Evolutionary conservation across 30 jellyfish, hydroid and myxozoan species (phyloP).

Genomic region (Haliclystus octoradiatus): DNA sequence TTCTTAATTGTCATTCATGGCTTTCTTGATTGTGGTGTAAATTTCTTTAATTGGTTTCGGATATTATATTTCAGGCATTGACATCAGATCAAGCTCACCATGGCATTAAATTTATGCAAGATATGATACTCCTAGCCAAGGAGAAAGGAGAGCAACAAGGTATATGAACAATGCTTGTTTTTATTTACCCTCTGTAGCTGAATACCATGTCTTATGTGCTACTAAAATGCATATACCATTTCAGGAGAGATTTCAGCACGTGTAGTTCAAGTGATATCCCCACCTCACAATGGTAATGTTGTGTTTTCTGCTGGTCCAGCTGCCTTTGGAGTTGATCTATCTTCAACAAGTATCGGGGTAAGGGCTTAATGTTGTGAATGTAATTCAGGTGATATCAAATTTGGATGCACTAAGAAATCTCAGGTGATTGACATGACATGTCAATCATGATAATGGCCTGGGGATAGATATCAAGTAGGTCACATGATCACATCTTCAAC

Average conservation of each 20-base stretch:
- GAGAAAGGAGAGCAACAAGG: conserved; percentile 51
- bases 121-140: conserved; percentile 85
- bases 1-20: no score
- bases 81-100: conserved; percentile 83
- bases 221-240: not conserved
- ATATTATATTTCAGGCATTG: conserved; percentile 55
- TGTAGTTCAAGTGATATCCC: conserved; percentile 54
- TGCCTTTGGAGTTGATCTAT: conserved; percentile 80
- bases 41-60: no score
- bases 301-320: conserved; percentile 89
- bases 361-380: no score
- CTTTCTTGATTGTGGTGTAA: no score
- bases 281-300: conserved; percentile 59
- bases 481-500: no score
- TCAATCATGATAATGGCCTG: no score
- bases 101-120: conserved; percentile 93
- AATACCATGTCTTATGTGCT: not conserved
- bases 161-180: conserved; percentile 4
- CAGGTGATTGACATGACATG: no score
- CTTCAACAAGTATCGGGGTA: conserved; percentile 48
- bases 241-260: conserved; percentile 49
- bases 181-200: not conserved
- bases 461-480: no score
- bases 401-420: no score
- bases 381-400: no score